These are phyloP conservation scores for Lucilia cuprina DNA, from an alignment of 1,140 invertebrate species.

Conservation along the genomic window DNA sequence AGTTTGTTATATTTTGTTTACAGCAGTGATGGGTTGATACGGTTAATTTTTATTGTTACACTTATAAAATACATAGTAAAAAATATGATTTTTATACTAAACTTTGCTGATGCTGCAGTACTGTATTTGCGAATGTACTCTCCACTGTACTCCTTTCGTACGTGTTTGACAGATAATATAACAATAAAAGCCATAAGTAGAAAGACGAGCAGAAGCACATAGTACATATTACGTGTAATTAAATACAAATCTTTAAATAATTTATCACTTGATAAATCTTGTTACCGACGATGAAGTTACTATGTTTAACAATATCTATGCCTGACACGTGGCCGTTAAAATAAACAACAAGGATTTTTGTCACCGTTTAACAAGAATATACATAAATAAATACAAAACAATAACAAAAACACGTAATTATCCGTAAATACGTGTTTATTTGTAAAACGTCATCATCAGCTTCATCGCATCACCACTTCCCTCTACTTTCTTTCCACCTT, in stretches of 20 bases:
- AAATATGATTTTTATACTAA: too few species aligned
- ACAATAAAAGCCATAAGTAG: not conserved
- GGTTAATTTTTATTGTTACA: too few species aligned
- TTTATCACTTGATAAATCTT: constrained; percentile 14
- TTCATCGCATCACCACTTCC: not conserved
- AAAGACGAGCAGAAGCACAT: not conserved
- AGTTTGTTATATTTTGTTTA: too few species aligned
- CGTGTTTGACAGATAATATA: too few species aligned
- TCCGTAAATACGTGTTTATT: constrained; percentile 14
- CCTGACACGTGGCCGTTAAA: constrained; percentile 3
- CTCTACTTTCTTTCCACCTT: not conserved
- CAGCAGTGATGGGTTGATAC: too few species aligned
- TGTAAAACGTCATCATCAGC: not conserved
- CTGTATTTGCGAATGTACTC: too few species aligned
- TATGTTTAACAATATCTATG: not conserved
- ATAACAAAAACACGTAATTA: constrained; percentile 8
- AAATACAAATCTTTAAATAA: not conserved
- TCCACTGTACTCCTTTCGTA: too few species aligned
- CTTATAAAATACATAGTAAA: too few species aligned
- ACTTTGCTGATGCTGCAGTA: too few species aligned
- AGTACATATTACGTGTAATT: not conserved
- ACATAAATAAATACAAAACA: not conserved
- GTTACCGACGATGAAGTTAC: not conserved
- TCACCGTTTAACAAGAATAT: not conserved
- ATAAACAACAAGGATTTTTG: constrained; percentile 14